Percentiles rank a stretch among this genome's conserved stretches.
phyloP scores from a whole-genome alignment of 2,888 invertebrate species.

The Pemphredon lugubris region DNA sequence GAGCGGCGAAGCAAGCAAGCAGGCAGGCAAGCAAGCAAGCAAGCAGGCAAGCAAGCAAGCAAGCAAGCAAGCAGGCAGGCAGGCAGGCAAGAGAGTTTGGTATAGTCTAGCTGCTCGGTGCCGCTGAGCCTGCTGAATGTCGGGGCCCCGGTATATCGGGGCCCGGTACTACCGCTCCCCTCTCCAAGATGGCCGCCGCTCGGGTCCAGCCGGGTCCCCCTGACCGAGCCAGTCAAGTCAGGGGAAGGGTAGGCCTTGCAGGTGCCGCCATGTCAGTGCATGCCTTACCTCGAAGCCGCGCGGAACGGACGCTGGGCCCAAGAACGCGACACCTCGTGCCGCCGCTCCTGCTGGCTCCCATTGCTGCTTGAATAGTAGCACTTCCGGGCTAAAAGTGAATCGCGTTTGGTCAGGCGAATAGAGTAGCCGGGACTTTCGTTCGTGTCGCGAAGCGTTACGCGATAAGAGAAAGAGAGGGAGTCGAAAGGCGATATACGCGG shows the following conservation, averaged over 20 bases:
- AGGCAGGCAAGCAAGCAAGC: slow-evolving; percentile 22
- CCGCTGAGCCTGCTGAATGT: slow-evolving; percentile 70
- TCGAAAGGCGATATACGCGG: no score
- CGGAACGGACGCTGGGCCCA: slow-evolving; percentile 76
- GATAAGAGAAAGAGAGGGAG: no score
- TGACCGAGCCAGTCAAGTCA: slow-evolving; percentile 68
- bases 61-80: slow-evolving; percentile 4
- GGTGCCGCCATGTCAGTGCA: slow-evolving; percentile 81
- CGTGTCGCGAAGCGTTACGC: no score
- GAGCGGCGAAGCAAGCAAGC: slow-evolving; percentile 12
- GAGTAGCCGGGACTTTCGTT: no score
- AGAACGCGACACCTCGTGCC: slow-evolving; percentile 69
- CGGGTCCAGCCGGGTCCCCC: slow-evolving; percentile 72
- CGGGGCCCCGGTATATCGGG: slow-evolving; percentile 61
- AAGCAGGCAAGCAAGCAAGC: neutral
- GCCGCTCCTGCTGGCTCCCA: slow-evolving; percentile 30
- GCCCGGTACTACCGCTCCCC: slow-evolving; percentile 68
- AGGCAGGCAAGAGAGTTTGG: slow-evolving; percentile 58
- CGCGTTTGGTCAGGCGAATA: no score
- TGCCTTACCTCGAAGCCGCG: slow-evolving; percentile 80
- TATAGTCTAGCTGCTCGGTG: slow-evolving; percentile 72
- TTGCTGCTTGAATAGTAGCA: no score
- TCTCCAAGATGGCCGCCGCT: slow-evolving; percentile 79
- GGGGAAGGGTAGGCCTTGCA: slow-evolving; percentile 78
- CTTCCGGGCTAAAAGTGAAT: no score